Conservation (phyloP, 2,113 vertebrate species). For the Seriola rivoliana region DNA sequence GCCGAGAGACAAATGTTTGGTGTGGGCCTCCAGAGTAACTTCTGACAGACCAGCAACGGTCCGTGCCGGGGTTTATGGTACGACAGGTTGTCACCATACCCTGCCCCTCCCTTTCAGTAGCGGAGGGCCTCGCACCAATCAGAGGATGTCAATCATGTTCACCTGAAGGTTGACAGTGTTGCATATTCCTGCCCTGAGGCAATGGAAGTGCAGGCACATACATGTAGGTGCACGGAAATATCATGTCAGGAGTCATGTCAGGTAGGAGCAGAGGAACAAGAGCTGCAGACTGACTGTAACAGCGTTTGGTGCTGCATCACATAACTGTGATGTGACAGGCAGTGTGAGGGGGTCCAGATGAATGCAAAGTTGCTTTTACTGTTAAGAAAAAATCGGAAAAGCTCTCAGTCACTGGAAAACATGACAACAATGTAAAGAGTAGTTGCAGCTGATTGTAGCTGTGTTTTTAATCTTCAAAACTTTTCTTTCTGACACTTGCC, state of each 20-base stretch:
- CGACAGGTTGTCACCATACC: conserved; percentile 49
- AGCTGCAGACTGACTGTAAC: conserved; percentile 1
- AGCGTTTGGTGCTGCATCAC: not conserved
- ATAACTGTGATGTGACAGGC: not conserved
- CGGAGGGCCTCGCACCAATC: conserved; percentile 52
- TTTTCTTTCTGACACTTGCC: no score
- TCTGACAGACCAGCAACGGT: conserved; percentile 1
- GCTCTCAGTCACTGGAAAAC: no score
- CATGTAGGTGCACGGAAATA: conserved; percentile 38
- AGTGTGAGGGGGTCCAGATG: no score
- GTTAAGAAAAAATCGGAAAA: no score
- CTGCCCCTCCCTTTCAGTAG: conserved; percentile 20
- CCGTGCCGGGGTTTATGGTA: conserved; percentile 22
- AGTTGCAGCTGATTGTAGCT: no score
- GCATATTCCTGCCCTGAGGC: conserved; percentile 49
- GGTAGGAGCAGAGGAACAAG: not conserved
- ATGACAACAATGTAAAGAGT: no score
- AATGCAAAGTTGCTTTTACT: no score
- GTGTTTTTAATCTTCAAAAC: no score
- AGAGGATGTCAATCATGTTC: conserved; percentile 53
- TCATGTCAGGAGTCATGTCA: conserved; percentile 24
- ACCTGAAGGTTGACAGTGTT: conserved; percentile 53
- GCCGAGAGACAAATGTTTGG: conserved; percentile 11
- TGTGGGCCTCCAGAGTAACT: conserved; percentile 21
- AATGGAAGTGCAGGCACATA: conserved; percentile 50